phyloP scores from a whole-genome alignment of 2,797 vertebrate species.

The Phoeniculus purpureus region DNA sequence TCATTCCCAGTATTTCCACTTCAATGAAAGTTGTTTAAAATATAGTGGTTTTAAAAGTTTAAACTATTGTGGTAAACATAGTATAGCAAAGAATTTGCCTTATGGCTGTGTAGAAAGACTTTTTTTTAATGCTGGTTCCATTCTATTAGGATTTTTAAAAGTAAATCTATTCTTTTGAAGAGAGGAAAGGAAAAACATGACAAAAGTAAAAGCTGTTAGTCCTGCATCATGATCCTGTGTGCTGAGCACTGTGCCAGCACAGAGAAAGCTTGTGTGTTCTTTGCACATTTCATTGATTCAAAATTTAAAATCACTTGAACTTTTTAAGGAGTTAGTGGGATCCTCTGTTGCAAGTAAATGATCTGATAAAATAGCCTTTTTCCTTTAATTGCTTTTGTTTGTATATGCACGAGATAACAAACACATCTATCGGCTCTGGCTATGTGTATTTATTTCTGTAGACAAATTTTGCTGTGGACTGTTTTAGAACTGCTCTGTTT shows the following conservation, averaged over 20 bases:
- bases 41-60: no score
- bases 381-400: neutral
- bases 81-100: neutral
- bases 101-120: neutral
- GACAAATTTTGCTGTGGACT: neutral
- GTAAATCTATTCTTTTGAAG: neutral
- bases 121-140: neutral
- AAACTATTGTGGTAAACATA: neutral
- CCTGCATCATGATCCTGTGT: neutral
- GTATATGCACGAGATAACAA: neutral
- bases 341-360: neutral
- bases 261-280: neutral
- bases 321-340: neutral
- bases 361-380: neutral
- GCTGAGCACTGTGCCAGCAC: neutral
- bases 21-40: neutral
- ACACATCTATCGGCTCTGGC: no score
- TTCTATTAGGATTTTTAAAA: neutral
- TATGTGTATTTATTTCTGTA: neutral
- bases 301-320: neutral
- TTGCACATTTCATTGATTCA: conserved; percentile 25
- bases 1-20: neutral
- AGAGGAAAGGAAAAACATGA: neutral
- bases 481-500: neutral
- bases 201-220: neutral